These are phyloP conservation scores for Drosophila mauritiana DNA, from an alignment of 1,140 invertebrate genomes.

Conservation along the genomic window DNA sequence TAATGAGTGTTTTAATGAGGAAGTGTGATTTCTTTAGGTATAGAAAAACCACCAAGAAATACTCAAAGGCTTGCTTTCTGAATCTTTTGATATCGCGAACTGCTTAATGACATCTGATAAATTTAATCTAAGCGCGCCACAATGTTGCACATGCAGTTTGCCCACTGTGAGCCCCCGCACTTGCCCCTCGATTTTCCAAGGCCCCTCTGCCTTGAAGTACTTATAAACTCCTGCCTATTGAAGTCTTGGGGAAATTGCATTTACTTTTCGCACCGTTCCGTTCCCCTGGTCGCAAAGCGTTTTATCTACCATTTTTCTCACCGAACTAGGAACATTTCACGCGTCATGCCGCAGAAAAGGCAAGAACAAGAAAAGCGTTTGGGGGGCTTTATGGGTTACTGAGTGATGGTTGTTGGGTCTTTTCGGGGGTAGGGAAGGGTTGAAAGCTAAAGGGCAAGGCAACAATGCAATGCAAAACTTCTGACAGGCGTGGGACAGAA, in stretches of 20 bases:
- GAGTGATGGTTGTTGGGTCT: not conserved
- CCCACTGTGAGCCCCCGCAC: not conserved
- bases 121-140: not conserved
- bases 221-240: constrained; percentile 71
- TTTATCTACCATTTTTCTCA: constrained; percentile 62
- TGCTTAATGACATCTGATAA: not conserved
- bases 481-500: constrained; percentile 59
- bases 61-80: no score
- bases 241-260: constrained; percentile 76
- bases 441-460: constrained; percentile 35
- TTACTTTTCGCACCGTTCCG: constrained; percentile 22
- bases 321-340: constrained; percentile 70
- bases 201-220: constrained; percentile 45
- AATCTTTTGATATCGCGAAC: not conserved
- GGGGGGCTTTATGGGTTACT: not conserved
- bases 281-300: constrained; percentile 3
- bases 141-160: not conserved
- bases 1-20: not conserved
- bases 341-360: constrained; percentile 65
- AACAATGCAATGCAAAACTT: constrained; percentile 71
- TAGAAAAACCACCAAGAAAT: not conserved
- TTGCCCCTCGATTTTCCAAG: not conserved
- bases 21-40: not conserved
- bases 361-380: constrained; percentile 8
- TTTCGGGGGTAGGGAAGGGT: constrained; percentile 3